Conservation (phyloP, 2,888 invertebrate genomes). For the Apodemia zela region DNA sequence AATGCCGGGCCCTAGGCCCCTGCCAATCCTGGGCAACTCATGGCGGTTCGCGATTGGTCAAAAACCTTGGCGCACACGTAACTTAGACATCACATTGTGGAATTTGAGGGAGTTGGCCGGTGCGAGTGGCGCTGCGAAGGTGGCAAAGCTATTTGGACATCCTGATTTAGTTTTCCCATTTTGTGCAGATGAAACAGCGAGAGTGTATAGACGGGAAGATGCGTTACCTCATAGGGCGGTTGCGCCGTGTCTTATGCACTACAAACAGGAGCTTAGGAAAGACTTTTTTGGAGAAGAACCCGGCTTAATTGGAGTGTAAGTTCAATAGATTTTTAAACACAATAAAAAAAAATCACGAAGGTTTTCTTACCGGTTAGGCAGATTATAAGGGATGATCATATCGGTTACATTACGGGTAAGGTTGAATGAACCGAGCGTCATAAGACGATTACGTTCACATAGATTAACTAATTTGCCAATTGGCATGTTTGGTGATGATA, state of each 20-base stretch:
- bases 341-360: not conserved
- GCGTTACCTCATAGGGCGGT: slow-evolving; percentile 85
- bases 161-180: slow-evolving; percentile 87
- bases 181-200: slow-evolving; percentile 86
- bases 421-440: too few species aligned
- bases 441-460: too few species aligned
- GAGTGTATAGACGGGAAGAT: slow-evolving; percentile 85
- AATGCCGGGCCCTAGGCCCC: slow-evolving; percentile 87
- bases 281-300: slow-evolving; percentile 86
- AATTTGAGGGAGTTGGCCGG: slow-evolving; percentile 70
- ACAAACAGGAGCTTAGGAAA: slow-evolving; percentile 84
- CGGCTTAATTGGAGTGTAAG: slow-evolving; percentile 88
- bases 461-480: too few species aligned
- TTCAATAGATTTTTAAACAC: slow-evolving; percentile 32
- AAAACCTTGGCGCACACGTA: slow-evolving; percentile 74
- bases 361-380: too few species aligned
- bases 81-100: slow-evolving; percentile 74
- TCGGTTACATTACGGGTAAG: too few species aligned
- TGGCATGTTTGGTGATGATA: too few species aligned
- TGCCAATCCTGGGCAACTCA: slow-evolving; percentile 88
- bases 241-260: slow-evolving; percentile 86
- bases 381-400: too few species aligned
- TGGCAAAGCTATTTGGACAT: slow-evolving; percentile 87
- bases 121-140: slow-evolving; percentile 79
- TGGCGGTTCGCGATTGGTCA: slow-evolving; percentile 86